Evolutionary conservation across 2,888 invertebrate species (phyloP).

Genomic region (Andrena bucephala): DNA sequence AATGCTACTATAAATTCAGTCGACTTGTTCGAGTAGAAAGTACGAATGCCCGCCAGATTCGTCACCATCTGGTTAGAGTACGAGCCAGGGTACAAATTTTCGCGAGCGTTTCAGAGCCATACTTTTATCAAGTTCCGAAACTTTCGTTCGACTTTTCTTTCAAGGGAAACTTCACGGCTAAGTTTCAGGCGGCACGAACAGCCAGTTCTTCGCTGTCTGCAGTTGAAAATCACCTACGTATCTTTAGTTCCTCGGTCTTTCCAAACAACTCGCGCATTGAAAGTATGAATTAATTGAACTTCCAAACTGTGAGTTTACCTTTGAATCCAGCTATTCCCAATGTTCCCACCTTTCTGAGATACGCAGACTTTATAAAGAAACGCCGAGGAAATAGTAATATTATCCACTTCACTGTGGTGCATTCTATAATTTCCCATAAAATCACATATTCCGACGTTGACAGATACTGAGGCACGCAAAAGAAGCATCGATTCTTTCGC

Average conservation of each 20-base stretch:
- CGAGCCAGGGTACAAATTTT: conserved; percentile 23
- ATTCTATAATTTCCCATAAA: too few species aligned
- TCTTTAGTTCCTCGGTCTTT: conserved; percentile 5
- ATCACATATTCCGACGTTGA: too few species aligned
- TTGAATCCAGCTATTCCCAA: not conserved
- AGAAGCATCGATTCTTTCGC: too few species aligned
- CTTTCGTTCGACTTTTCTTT: conserved; percentile 20
- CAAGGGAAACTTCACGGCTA: conserved; percentile 5
- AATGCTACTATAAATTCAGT: conserved; percentile 6
- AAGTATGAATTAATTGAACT: conserved; percentile 17
- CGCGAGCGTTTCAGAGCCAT: conserved; percentile 32
- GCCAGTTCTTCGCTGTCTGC: not conserved
- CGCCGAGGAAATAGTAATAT: too few species aligned
- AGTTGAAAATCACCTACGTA: conserved; percentile 25
- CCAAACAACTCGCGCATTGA: not conserved
- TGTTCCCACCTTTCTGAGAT: too few species aligned
- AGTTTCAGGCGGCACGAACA: conserved; percentile 24
- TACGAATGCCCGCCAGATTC: conserved; percentile 26
- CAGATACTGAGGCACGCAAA: too few species aligned
- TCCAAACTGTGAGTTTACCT: not conserved
- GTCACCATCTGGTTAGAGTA: conserved; percentile 31
- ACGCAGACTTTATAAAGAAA: too few species aligned
- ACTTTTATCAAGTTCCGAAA: conserved; percentile 38
- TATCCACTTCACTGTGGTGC: too few species aligned
- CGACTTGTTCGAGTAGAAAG: conserved; percentile 15